Base-by-base conservation (phyloP, 1,140 invertebrate genomes). In the Drosophila orena region DNA sequence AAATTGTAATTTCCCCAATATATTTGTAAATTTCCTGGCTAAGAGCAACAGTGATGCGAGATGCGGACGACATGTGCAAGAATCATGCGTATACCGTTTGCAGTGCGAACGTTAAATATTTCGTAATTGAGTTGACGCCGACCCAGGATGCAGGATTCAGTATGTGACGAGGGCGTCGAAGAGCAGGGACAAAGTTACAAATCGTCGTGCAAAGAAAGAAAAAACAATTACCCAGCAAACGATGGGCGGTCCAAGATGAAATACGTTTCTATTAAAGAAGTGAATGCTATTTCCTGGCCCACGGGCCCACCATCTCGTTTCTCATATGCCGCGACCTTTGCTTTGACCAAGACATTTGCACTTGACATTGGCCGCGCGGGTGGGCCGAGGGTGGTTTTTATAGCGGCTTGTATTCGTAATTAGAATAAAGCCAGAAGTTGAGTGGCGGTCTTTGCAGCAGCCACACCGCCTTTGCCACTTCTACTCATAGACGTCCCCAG, bases 41-140 rank as follows among this genome's bases (percentile, higher is more conserved):
- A 11, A 42, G 22, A 43, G 52, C 24, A 50, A 52, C 30, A 49
- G 66, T 42, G 42, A 44, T 46, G 40, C 17, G n/a, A 47, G 37
- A 1, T 27, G 20, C 17, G 42, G 61, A 61, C 62, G 58, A 77
- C 72, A 85, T 85, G 66, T 77, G 77, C 12, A 64, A 60, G 37
- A 37, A 11, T 49, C 62, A 49, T 74, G 62, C 65, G 83, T 85
- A 57, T 71, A 34, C 43, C 56, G 56, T 65, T 47, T 56, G 35
- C 52, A 70, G 53, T 71, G 60, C 47, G 42, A 76, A 78, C 47
- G 60, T 76, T 50, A 73, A 84, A 80, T 77, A 90, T 74, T 58
- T 68, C 60, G 59, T 88, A 88, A 88, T 88, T 88, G 85, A 88
- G 89, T 88, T 88, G 79, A 89, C 85, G 80, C 84, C 62, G 65